These are phyloP conservation scores for Petrocephalus zakoni DNA, from an alignment of 2,113 vertebrate genomes.

Conservation along the genomic window DNA sequence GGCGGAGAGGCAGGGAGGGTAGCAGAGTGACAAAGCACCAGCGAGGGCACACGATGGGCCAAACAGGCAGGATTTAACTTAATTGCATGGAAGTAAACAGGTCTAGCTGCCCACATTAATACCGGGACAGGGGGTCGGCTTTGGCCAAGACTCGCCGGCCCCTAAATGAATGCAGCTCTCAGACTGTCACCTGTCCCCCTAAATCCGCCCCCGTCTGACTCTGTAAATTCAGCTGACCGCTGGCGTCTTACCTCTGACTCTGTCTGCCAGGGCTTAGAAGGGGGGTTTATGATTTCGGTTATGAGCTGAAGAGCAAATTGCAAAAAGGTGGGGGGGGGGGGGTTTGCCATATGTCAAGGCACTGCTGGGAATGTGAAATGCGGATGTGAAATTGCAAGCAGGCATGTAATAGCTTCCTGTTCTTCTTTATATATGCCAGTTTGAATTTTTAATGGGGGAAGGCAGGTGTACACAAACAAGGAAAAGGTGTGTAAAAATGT, in stretches of 20 bases:
- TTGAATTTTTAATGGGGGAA: conserved; percentile 6
- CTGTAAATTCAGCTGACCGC: conserved; percentile 36
- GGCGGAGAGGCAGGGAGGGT: neutral
- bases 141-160: neutral
- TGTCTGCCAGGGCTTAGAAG: conserved; percentile 17
- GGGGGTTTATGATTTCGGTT: conserved; percentile 2
- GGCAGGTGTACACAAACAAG: neutral
- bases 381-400: neutral
- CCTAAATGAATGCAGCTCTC: neutral
- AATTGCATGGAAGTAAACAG: neutral
- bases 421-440: neutral
- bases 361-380: neutral
- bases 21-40: neutral
- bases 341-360: neutral
- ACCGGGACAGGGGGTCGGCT: neutral
- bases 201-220: conserved; percentile 36
- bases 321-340: neutral
- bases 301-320: neutral
- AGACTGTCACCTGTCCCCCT: conserved; percentile 28
- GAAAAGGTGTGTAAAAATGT: conserved; percentile 3
- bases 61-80: neutral
- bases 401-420: neutral
- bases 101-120: neutral
- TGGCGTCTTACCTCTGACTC: neutral
- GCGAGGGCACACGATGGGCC: neutral